Conservation (phyloP, 30 jellyfish, hydroid and myxozoan genomes). For the Aurelia aurita region DNA sequence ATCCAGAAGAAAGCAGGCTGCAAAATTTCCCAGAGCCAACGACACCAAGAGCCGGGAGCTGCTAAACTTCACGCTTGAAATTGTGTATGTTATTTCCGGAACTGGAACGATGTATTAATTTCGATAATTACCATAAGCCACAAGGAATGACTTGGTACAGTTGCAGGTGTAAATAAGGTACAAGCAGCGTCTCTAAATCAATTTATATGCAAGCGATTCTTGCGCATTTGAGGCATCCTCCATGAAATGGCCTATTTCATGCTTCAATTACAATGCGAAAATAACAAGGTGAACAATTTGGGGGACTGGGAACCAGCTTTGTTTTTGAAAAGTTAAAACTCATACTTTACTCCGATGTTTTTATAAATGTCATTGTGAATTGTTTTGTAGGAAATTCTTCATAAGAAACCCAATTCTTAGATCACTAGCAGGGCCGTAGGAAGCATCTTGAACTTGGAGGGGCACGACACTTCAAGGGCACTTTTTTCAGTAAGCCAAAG, state of each 20-base stretch:
- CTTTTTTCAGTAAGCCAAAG: too few species aligned
- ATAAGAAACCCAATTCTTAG: too few species aligned
- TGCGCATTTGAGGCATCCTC: neutral
- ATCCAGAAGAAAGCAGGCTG: neutral
- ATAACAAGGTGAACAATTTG: conserved; percentile 7
- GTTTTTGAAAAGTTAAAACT: neutral
- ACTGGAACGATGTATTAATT: neutral
- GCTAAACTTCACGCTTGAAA: neutral
- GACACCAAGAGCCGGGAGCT: too few species aligned
- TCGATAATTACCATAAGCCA: neutral
- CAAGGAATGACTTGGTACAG: neutral
- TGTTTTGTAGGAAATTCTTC: too few species aligned
- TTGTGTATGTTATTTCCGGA: neutral
- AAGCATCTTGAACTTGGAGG: too few species aligned
- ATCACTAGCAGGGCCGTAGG: too few species aligned
- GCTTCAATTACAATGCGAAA: conserved; percentile 45
- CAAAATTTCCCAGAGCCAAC: neutral
- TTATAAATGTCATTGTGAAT: too few species aligned
- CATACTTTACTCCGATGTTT: too few species aligned
- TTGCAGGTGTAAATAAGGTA: neutral
- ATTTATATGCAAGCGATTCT: neutral
- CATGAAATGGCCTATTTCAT: conserved; percentile 23
- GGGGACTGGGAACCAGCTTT: conserved; percentile 34
- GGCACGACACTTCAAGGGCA: too few species aligned
- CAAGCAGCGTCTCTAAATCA: neutral